Percentiles rank a stretch among this genome's conserved stretches.
phyloP scores from a whole-genome alignment of 2,797 vertebrate species.

The Melanitta fusca region DNA sequence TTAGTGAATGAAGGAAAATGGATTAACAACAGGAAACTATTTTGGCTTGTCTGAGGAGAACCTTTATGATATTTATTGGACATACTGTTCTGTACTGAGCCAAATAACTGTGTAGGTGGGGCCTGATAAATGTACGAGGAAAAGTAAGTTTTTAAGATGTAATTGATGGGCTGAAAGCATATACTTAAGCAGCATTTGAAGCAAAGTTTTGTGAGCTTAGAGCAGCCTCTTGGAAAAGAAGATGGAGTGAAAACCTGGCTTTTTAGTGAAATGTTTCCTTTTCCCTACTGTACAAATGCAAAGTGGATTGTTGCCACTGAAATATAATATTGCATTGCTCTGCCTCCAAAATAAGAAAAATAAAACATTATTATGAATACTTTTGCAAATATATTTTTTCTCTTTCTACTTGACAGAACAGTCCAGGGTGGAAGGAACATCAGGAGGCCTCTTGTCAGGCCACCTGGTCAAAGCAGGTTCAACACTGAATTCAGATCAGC shows the following conservation, averaged over 20 bases:
- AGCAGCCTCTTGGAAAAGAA: background rate
- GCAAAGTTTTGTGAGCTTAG: background rate
- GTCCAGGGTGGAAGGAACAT: background rate
- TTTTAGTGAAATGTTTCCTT: background rate
- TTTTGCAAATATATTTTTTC: background rate
- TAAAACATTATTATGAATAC: background rate
- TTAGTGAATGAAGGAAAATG: conserved; percentile 1
- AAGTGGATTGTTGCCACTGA: background rate
- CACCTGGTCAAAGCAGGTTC: background rate
- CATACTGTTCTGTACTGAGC: background rate
- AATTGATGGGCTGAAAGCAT: background rate
- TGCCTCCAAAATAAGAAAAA: background rate
- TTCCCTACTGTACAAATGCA: background rate
- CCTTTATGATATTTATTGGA: conserved; percentile 14
- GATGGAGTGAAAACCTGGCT: background rate
- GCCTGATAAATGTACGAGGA: background rate
- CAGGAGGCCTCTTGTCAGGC: background rate
- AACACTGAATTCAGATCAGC: background rate
- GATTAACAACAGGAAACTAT: background rate
- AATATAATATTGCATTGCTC: background rate
- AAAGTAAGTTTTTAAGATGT: background rate
- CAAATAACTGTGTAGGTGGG: conserved; percentile 25
- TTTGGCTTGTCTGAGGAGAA: background rate
- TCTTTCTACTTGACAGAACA: background rate
- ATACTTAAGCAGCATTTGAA: background rate